These are phyloP conservation scores for Dromiciops gliroides DNA, from an alignment of 2,113 vertebrate species.

Conservation along the genomic window DNA sequence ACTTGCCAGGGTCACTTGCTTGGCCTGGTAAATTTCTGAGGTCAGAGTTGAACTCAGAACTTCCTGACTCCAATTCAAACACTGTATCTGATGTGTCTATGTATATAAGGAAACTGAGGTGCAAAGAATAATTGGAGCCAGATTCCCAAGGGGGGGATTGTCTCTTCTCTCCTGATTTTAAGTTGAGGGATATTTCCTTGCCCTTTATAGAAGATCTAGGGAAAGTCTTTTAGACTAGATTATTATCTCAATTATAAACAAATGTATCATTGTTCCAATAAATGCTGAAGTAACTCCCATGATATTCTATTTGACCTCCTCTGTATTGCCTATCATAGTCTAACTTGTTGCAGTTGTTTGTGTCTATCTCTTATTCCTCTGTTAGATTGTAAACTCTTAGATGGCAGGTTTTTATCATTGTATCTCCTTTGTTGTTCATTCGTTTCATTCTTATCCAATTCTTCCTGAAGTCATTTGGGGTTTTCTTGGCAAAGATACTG, in stretches of 20 bases:
- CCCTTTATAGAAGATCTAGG: background rate
- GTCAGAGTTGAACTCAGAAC: background rate
- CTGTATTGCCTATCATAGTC: background rate
- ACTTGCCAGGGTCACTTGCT: background rate
- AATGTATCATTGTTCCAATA: background rate
- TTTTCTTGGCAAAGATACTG: background rate
- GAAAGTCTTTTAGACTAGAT: background rate
- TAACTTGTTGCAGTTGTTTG: background rate
- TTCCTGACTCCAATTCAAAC: background rate
- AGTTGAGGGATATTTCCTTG: background rate
- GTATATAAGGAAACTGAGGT: background rate
- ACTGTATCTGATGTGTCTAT: background rate
- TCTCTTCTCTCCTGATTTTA: background rate
- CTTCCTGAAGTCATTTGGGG: background rate
- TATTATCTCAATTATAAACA: background rate
- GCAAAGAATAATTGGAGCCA: background rate
- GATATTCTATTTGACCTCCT: background rate
- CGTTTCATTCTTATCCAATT: background rate
- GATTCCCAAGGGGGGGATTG: background rate
- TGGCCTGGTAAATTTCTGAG: background rate
- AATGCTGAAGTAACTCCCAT: background rate
- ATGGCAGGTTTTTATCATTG: background rate
- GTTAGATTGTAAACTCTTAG: background rate
- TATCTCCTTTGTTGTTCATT: background rate
- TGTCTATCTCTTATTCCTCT: background rate